These are phyloP conservation scores for Chymomyza fuscimana DNA, from an alignment of 2,888 invertebrate species.

Conservation along the genomic window DNA sequence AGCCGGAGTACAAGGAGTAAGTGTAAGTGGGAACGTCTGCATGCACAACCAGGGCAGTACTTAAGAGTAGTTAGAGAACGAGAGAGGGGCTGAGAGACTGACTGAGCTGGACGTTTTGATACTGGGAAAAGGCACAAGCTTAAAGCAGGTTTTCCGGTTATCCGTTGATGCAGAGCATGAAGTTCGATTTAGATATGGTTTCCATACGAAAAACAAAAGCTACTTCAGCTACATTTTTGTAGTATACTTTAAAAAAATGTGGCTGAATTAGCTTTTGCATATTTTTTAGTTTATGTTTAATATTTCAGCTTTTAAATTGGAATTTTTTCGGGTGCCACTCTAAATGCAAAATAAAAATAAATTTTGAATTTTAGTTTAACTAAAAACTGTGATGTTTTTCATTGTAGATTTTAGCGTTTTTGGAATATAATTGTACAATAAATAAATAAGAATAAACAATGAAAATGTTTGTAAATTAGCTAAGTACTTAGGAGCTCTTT, in stretches of 20 bases:
- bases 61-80: conserved; percentile 7
- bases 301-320: conserved; percentile 41
- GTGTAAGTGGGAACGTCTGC: conserved; percentile 38
- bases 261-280: conserved; percentile 63
- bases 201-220: conserved; percentile 50
- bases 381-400: conserved; percentile 66
- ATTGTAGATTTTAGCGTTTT: conserved; percentile 36
- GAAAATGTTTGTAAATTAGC: conserved; percentile 8
- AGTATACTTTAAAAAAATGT: conserved; percentile 38
- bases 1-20: conserved; percentile 68
- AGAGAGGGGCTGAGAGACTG: conserved; percentile 27
- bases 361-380: conserved; percentile 57
- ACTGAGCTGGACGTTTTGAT: conserved; percentile 44
- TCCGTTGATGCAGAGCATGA: conserved; percentile 24
- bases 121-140: conserved; percentile 35
- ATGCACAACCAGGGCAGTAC: neutral
- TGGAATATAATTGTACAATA: conserved; percentile 28
- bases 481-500: conserved; percentile 26
- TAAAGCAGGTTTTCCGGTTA: conserved; percentile 30
- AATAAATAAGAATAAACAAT: conserved; percentile 22
- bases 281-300: conserved; percentile 31
- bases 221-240: conserved; percentile 57
- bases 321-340: conserved; percentile 8
- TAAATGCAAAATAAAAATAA: conserved; percentile 24
- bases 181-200: conserved; percentile 17